phyloP scores from a whole-genome alignment of 2,797 vertebrate genomes.

The Geotria australis region DNA sequence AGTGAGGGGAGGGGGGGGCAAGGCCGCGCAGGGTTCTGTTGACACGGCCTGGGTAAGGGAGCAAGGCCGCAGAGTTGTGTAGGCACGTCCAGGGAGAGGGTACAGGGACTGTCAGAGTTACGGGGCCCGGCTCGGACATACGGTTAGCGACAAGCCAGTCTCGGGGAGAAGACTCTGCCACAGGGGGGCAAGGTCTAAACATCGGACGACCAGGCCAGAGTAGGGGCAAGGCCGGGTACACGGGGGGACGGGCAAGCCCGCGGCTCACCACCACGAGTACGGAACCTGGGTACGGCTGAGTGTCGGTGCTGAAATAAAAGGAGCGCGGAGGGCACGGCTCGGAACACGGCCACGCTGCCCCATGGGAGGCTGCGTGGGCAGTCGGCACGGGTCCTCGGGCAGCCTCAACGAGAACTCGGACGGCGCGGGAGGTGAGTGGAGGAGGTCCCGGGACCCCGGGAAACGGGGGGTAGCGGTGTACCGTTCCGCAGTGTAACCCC shows the following conservation, averaged over 20 bases:
- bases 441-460: conserved; percentile 3
- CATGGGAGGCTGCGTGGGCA: conserved; percentile 97
- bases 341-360: conserved; percentile 2
- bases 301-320: too few relatives aligned
- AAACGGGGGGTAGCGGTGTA: neutral
- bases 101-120: conserved; percentile 17
- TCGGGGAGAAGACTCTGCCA: too few relatives aligned
- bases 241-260: too few relatives aligned
- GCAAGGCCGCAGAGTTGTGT: conserved; percentile 1
- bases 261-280: too few relatives aligned
- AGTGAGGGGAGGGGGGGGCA: too few relatives aligned
- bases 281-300: too few relatives aligned
- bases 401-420: conserved; percentile 93
- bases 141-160: neutral
- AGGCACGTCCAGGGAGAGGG: conserved; percentile 10
- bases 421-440: conserved; percentile 56
- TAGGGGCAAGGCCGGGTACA: too few relatives aligned
- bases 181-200: too few relatives aligned
- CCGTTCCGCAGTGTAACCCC: too few relatives aligned
- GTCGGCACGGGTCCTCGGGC: conserved; percentile 88
- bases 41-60: neutral
- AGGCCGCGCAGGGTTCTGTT: too few relatives aligned
- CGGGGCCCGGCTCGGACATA: conserved; percentile 9
- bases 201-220: too few relatives aligned
- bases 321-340: too few relatives aligned